Base-by-base conservation (phyloP, 2,113 vertebrate species). In the Muscicapa adusta region DNA sequence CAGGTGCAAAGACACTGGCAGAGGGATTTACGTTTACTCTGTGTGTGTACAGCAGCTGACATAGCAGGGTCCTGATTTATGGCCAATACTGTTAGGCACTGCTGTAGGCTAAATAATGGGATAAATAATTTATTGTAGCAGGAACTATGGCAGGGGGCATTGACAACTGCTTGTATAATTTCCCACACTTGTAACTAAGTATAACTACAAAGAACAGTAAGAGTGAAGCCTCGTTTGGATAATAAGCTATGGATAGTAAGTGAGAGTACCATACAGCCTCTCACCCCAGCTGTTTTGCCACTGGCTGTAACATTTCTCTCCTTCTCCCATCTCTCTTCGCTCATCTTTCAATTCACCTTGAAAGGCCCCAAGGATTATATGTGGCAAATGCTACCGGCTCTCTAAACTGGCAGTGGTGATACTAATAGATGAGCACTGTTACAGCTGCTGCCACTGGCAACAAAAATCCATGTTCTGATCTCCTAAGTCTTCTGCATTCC, bases 341-440 rank as follows among this genome's bases (percentile, higher is more conserved):
- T 91, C 31, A 60, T 76, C 68, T 80, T 87, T 87, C 78, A 87
- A 4, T 68, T 90, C 84, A 90, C 80, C 87, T 88, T 94, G 68
- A 88, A 91, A 91, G 36, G 47, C 53, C 76, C 77, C 45, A 51
- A 76, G 28, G 63, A 82, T 57, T 91, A 68, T 18, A 34, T 18
- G 24, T 33, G 23, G 82, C 72, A 94, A 65, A 50, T 88, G 50
- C 67, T 83, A 34, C 45, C 29, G 40, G 45, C 48, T 72, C 45
- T 68, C 74, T 68, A 65, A 85, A 85, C 36, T 72, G 58, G 62
- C 31, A 65, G 25, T 40, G 45, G 31, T 74, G 90, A 54, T 50
- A 42, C 61, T 71, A 83, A 60, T 61, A 83, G 74, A 42, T 60
- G 28, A 83, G 50, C 51, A 26, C n/a, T 20, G 38, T 68, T 88